Evolutionary conservation across 2,797 vertebrate genomes (phyloP).

Genomic region (Anas acuta): DNA sequence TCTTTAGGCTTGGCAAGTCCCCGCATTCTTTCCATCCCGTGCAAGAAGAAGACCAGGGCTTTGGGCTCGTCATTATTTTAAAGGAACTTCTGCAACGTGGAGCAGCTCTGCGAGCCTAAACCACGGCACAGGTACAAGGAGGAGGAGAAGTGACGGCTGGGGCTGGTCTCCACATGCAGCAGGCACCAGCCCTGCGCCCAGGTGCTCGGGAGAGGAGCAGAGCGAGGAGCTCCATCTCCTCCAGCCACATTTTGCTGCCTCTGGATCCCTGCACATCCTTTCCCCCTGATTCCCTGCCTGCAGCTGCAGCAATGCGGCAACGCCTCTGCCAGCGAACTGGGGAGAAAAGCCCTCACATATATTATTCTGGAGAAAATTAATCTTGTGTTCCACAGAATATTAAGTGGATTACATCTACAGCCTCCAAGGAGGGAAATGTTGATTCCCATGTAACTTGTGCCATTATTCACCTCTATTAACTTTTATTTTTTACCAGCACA

Average conservation of each 20-base stretch:
- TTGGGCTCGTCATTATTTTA: conserved; percentile 20
- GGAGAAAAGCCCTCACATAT: conserved; percentile 32
- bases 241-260: neutral
- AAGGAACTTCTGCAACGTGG: neutral
- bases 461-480: conserved; percentile 49
- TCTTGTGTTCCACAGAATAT: conserved; percentile 59
- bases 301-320: neutral
- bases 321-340: conserved; percentile 10
- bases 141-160: neutral
- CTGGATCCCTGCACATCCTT: neutral
- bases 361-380: conserved; percentile 57
- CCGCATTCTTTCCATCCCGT: conserved; percentile 51
- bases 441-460: conserved; percentile 36
- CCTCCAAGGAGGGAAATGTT: conserved; percentile 48
- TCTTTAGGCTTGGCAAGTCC: conserved; percentile 40
- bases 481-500: neutral
- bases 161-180: neutral
- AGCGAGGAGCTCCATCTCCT: neutral
- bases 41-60: neutral
- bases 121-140: neutral
- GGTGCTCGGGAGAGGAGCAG: neutral
- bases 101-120: neutral
- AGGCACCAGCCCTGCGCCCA: neutral
- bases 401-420: conserved; percentile 63
- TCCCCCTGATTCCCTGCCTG: neutral